Conservation (phyloP, 2,888 invertebrate genomes). For the Imbricaverruca yamaguchii region DNA sequence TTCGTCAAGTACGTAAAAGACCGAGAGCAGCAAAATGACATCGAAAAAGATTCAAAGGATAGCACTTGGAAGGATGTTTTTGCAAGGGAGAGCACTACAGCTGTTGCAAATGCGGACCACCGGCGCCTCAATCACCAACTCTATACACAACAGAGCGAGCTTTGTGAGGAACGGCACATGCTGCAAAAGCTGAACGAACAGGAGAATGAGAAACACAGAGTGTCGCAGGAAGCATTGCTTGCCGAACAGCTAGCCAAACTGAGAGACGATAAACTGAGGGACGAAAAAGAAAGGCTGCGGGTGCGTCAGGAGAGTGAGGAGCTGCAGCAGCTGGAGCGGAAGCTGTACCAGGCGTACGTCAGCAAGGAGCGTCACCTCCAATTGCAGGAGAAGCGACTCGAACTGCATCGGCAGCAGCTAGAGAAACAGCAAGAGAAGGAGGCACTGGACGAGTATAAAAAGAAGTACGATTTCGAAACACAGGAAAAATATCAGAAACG, state of each 20-base stretch:
- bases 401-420: not conserved
- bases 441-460: not conserved
- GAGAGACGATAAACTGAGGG: not conserved
- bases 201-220: not conserved
- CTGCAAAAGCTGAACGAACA: not conserved
- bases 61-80: not conserved
- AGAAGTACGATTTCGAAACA: not conserved
- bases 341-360: slow-evolving; percentile 11
- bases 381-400: slow-evolving; percentile 11
- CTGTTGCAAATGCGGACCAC: not conserved
- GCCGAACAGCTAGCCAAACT: not conserved
- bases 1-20: not conserved
- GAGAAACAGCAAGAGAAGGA: not conserved
- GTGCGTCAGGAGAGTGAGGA: not conserved
- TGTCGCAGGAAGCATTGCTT: not conserved
- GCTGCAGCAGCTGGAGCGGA: not conserved
- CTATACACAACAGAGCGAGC: not conserved
- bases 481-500: not conserved
- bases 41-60: not conserved
- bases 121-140: not conserved
- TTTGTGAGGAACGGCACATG: not conserved
- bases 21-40: not conserved
- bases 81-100: not conserved
- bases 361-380: slow-evolving; percentile 12
- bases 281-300: not conserved